phyloP scores from a whole-genome alignment of 2,797 vertebrate genomes.

The Natrix natrix region DNA sequence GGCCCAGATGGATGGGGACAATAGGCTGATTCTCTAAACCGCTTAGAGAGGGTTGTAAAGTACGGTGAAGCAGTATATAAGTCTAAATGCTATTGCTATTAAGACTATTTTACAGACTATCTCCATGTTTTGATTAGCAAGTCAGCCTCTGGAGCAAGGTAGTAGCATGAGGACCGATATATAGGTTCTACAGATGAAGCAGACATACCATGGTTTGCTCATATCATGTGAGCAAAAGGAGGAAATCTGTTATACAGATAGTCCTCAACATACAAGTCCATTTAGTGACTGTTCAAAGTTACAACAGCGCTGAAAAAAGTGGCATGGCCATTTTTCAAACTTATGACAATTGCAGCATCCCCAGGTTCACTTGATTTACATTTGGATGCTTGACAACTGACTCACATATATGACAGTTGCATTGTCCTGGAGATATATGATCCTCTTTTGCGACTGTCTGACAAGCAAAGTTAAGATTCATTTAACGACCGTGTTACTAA shows the following conservation, averaged over 20 bases:
- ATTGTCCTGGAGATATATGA: neutral
- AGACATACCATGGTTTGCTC: slow-evolving; percentile 56
- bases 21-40: no score
- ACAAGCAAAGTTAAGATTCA: neutral
- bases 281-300: no score
- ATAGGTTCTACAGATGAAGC: slow-evolving; percentile 61
- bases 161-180: slow-evolving; percentile 56
- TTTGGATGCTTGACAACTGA: neutral
- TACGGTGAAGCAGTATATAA: no score
- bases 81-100: no score
- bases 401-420: neutral
- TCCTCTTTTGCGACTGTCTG: neutral
- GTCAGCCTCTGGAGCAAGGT: slow-evolving; percentile 50
- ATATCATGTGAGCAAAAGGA: slow-evolving; percentile 60
- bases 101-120: neutral
- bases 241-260: slow-evolving; percentile 39
- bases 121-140: slow-evolving; percentile 52
- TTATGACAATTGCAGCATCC: neutral
- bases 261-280: no score
- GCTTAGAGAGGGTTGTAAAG: no score
- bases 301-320: no score
- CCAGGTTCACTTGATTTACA: neutral
- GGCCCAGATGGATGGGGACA: no score
- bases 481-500: neutral
- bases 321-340: neutral